Evolutionary conservation across 2,113 vertebrate species (phyloP), one percentile per base, ranked within the genome.

Genomic region (Hypanus sabinus): DNA sequence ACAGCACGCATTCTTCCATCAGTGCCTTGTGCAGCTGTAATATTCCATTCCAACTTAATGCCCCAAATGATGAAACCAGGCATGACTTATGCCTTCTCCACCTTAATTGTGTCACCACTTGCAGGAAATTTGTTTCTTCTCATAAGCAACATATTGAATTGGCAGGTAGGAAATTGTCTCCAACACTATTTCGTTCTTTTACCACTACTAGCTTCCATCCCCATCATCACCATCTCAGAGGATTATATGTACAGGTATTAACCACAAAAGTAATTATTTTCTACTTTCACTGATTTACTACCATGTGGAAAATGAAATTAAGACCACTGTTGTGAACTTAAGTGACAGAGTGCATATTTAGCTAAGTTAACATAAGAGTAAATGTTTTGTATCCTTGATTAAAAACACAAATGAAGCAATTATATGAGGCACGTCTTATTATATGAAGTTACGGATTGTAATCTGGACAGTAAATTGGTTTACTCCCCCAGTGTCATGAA

Each of bases 341-440:
- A 73, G 22, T 73, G 71, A 73, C 71, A 24, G 71, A 73, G 20
- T 24, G 22, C 71, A 73, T 73, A 73, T 5, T 73, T 20, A 73
- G 20, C 2, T 73, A 24, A 24, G 71, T 24, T 73, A 24, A 73
- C 71, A 4, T 24, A 24, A 73, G 71, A 22, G 71, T 79, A 79
- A 65, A 90, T 90, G 12, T 90, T 90, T 90, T 90, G 60, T 90
- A 65, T 36, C 60, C 85, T 33, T 65, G n/a, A 68, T 90, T 90
- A 90, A 90, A 90, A 90, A 65, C 2, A 65, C 57, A 68, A 65
- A 73, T 90, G 30, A 65, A n/a, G 30, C 60, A 33, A 68, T 68
- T 90, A 65, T 65, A 65, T 5, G 14, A 68, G 30, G 30, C n/a
- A 90, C 30, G 65, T 90, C 60, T 20, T 65, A 65, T 90, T 65